Evolutionary conservation across 1,140 invertebrate genomes (phyloP).

Genomic region (Drosophila sproati): DNA sequence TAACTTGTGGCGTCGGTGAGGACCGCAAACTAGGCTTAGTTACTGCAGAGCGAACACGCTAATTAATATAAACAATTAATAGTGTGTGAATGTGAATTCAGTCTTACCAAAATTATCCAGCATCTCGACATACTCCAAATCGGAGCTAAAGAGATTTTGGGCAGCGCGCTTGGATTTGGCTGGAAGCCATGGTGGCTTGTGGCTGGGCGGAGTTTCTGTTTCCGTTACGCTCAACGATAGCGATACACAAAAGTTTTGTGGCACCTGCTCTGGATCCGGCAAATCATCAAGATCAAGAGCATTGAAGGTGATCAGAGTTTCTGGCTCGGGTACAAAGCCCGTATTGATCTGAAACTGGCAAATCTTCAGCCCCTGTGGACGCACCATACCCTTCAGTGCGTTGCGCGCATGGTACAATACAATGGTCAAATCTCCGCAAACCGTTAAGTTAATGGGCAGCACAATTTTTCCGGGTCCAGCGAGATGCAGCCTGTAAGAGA

Average conservation of each 20-base stretch:
- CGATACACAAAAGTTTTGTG: constrained; percentile 89
- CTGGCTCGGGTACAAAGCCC: constrained; percentile 91
- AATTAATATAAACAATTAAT: neutral
- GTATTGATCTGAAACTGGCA: constrained; percentile 95
- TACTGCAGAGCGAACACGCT: constrained; percentile 47
- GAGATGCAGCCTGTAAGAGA: constrained; percentile 87
- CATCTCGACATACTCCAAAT: constrained; percentile 93
- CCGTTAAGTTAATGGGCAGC: constrained; percentile 87
- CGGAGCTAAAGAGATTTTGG: constrained; percentile 90
- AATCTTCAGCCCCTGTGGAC: constrained; percentile 94
- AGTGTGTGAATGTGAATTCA: neutral
- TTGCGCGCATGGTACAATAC: constrained; percentile 94
- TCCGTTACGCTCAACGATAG: constrained; percentile 91
- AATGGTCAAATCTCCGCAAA: constrained; percentile 94
- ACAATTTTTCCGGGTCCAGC: constrained; percentile 89
- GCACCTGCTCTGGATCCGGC: constrained; percentile 92
- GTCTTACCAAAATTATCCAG: constrained; percentile 90
- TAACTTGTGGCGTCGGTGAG: constrained; percentile 18
- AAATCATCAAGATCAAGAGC: constrained; percentile 93
- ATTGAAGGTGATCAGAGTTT: constrained; percentile 90
- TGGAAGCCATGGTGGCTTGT: constrained; percentile 91
- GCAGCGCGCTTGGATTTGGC: constrained; percentile 87
- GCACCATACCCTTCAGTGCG: constrained; percentile 92
- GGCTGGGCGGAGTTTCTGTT: constrained; percentile 87
- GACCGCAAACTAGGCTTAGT: constrained; percentile 68